These are phyloP conservation scores for Ormyrus nitidulus DNA, from an alignment of 2,888 invertebrate genomes.

Conservation along the genomic window DNA sequence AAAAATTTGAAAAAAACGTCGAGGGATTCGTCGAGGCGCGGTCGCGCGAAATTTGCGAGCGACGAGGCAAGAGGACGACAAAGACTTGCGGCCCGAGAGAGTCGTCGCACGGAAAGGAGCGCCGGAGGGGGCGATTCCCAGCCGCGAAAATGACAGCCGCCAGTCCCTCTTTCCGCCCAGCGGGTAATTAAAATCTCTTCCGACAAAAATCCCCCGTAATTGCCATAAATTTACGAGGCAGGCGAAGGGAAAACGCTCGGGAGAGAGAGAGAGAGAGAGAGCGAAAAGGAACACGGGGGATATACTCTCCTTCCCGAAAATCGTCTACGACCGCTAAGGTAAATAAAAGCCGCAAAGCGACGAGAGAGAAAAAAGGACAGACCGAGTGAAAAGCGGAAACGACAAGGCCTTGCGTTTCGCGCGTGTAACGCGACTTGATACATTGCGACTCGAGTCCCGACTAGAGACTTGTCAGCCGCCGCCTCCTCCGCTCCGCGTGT, in stretches of 20 bases:
- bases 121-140: constrained; percentile 47
- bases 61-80: not conserved
- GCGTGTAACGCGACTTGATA: constrained; percentile 48
- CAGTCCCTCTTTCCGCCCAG: constrained; percentile 50
- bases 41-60: constrained; percentile 21
- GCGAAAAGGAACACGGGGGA: constrained; percentile 5
- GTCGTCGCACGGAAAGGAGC: constrained; percentile 10
- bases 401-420: constrained; percentile 23
- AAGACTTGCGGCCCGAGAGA: not conserved
- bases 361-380: not conserved
- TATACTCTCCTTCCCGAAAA: too few species aligned
- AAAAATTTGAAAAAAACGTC: not conserved
- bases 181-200: constrained; percentile 55
- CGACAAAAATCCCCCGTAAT: constrained; percentile 54
- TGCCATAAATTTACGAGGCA: constrained; percentile 53
- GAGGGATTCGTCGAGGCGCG: constrained; percentile 2
- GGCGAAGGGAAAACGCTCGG: constrained; percentile 19
- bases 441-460: constrained; percentile 43
- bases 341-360: constrained; percentile 25
- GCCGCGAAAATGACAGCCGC: constrained; percentile 52
- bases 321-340: not conserved
- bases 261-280: not conserved
- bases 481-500: constrained; percentile 44
- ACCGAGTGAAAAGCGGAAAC: constrained; percentile 48
- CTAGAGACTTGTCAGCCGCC: constrained; percentile 18